Base-by-base conservation (phyloP, 2,888 invertebrate genomes). In the Cosmia trapezina region DNA sequence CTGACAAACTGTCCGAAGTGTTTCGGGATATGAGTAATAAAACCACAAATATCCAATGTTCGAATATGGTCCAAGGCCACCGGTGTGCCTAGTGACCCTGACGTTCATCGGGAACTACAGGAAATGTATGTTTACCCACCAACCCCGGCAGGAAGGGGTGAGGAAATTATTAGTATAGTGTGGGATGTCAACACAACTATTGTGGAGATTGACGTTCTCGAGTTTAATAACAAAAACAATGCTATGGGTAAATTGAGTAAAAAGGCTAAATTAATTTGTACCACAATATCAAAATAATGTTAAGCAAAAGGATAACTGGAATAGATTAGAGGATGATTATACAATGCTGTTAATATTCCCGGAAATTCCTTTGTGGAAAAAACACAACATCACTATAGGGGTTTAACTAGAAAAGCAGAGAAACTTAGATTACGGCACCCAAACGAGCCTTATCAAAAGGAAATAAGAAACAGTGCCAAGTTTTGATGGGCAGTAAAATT, bases 91-190 rank as follows among this genome's bases (percentile, higher is more conserved):
- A 51, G 59, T 73, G 84, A 65, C 89, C 88, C 67, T 88, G 90
- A 83, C 86, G 80, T 86, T 88, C 59, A 81, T 72, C 67, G 79
- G 67, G 63, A 82, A 64, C 61, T 70, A 73, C 66, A 76, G 85
- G 85, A 86, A 86, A 84, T 79, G 64, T 81, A 76, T 84, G 84
- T 87, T 86, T 88, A 74, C 78, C 47, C 51, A 53, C 49, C 76
- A 75, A 82, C 80, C 81, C 70, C 57, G 43, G 9, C 68, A 51
- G 74, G 70, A 64, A 67, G 49, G 81, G 73, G 63, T 43, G 60
- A 65, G 77, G 76, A 77, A 74, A 78, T 76, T 78, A 64, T 57
- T 41, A 43, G 60, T 60, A 73, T 53, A 19, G 41, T 59, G 83
- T 43, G 33, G 66, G 67, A 19, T 53, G 17, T 49, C 56, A 80